Percentiles rank a stretch among this genome's conserved stretches.
Evolutionary conservation across 2,888 invertebrate species (phyloP).

Genomic region (Disparrhopalites patrizii): DNA sequence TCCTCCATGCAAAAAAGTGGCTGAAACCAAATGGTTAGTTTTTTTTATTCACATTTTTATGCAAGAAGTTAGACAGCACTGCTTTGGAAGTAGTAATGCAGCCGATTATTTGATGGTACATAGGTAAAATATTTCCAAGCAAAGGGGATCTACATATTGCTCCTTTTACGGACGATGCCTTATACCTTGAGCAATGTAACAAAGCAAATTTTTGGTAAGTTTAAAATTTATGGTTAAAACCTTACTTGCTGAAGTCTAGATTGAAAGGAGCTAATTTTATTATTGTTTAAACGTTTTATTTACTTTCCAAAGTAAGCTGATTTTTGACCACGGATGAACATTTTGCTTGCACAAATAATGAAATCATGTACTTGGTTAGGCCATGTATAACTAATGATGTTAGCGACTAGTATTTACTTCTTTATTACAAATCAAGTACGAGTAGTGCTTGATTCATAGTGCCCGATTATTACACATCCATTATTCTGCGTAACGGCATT

Average conservation of each 20-base stretch:
- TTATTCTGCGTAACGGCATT: background rate
- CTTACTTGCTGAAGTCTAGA: too few relatives aligned
- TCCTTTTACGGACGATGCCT: conserved; percentile 94
- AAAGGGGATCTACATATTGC: conserved; percentile 95
- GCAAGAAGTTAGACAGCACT: background rate
- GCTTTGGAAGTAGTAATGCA: conserved; percentile 40
- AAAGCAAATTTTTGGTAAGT: conserved; percentile 94
- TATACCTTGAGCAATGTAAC: conserved; percentile 96
- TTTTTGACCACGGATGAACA: too few relatives aligned
- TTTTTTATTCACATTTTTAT: background rate
- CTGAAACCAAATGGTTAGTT: conserved; percentile 66
- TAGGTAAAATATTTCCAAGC: conserved; percentile 97
- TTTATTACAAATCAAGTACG: background rate
- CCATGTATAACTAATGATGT: too few relatives aligned
- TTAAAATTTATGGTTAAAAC: background rate
- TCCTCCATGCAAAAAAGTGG: conserved; percentile 98
- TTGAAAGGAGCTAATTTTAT: background rate
- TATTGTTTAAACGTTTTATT: background rate
- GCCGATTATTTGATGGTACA: too few relatives aligned
- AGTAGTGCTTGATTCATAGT: too few relatives aligned
- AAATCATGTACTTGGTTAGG: too few relatives aligned
- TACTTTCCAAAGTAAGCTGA: too few relatives aligned
- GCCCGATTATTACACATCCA: background rate
- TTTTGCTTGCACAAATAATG: too few relatives aligned
- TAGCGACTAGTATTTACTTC: background rate